These are phyloP conservation scores for Diachrysia chrysitis DNA, from an alignment of 2,888 invertebrate species.

Conservation along the genomic window DNA sequence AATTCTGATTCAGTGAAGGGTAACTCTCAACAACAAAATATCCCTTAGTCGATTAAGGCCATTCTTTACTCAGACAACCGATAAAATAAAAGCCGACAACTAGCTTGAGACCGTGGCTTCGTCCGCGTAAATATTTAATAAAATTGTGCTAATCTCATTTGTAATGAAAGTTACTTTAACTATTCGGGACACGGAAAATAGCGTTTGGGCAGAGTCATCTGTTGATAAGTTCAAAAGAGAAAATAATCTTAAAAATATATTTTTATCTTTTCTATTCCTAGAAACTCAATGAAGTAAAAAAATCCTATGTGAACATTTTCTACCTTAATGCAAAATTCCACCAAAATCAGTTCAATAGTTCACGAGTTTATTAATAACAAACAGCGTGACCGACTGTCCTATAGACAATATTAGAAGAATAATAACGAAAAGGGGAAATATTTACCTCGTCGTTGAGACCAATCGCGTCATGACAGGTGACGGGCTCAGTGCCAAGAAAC, in stretches of 20 bases:
- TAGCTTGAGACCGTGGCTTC: background rate
- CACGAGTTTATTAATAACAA: background rate
- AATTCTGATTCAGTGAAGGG: background rate
- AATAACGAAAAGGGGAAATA: slow-evolving; percentile 70
- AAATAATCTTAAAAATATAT: no score
- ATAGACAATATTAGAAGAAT: slow-evolving; percentile 53
- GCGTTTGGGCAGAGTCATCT: no score
- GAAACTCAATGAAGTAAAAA: no score
- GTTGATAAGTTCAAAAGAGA: no score
- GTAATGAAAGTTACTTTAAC: no score
- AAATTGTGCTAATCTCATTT: no score
- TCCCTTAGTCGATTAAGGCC: slow-evolving; percentile 73
- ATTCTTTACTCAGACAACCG: slow-evolving; percentile 66
- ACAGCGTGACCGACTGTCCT: background rate
- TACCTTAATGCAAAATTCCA: background rate
- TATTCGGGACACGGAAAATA: no score
- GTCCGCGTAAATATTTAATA: background rate
- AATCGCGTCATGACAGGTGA: slow-evolving; percentile 83
- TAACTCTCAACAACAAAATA: slow-evolving; percentile 43
- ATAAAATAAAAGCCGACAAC: slow-evolving; percentile 78
- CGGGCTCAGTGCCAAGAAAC: slow-evolving; percentile 75
- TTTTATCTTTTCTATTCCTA: no score
- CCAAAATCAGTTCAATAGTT: background rate
- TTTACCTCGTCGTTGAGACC: slow-evolving; percentile 72
- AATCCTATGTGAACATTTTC: no score